Conservation (phyloP, 2,888 invertebrate species). For the Drosophila seclusa region DNA sequence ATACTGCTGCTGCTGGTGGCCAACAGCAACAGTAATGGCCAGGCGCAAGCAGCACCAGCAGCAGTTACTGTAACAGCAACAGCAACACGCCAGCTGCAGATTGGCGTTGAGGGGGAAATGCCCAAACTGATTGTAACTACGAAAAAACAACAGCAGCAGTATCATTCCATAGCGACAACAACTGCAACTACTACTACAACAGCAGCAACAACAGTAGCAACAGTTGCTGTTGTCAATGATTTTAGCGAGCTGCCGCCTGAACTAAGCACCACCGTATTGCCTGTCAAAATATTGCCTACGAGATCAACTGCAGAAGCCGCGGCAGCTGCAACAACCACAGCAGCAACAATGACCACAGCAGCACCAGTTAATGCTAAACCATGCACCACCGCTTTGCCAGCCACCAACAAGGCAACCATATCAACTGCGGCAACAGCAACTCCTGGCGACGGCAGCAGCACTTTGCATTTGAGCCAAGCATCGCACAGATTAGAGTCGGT, state of each 20-base stretch:
- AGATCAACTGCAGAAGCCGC: not conserved
- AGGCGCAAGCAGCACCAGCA: slow-evolving; percentile 33
- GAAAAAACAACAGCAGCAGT: slow-evolving; percentile 22
- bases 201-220: slow-evolving; percentile 11
- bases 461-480: slow-evolving; percentile 7
- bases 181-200: not conserved
- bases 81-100: slow-evolving; percentile 38
- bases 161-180: slow-evolving; percentile 9
- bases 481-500: slow-evolving; percentile 25
- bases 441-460: slow-evolving; percentile 40
- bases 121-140: slow-evolving; percentile 34
- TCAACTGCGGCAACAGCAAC: slow-evolving; percentile 8
- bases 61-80: slow-evolving; percentile 16
- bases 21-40: slow-evolving; percentile 21
- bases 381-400: not conserved
- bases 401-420: not conserved
- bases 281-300: not conserved
- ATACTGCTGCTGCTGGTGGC: slow-evolving; percentile 51
- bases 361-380: not conserved
- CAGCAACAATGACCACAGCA: slow-evolving; percentile 1
- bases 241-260: slow-evolving; percentile 4
- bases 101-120: slow-evolving; percentile 48
- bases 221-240: slow-evolving; percentile 17
- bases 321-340: slow-evolving; percentile 1
- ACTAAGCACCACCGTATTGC: not conserved